Conservation (phyloP, 2,113 vertebrate genomes). For the Ctenodactylus gundi region DNA sequence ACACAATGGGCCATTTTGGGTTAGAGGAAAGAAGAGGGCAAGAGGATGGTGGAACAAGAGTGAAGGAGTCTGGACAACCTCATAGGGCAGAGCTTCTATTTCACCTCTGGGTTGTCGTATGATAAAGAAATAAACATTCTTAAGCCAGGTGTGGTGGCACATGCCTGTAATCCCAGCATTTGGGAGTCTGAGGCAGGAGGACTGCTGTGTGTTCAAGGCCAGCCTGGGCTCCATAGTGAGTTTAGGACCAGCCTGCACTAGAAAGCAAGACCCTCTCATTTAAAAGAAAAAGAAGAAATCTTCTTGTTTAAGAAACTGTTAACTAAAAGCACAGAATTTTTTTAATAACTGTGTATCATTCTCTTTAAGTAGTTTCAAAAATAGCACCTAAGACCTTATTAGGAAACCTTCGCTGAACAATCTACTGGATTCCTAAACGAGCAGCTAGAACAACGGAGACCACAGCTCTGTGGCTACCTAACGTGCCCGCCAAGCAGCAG, state of each 20-base stretch:
- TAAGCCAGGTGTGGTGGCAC: no score
- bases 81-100: not conserved
- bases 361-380: not conserved
- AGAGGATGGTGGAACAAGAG: not conserved
- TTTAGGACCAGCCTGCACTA: no score
- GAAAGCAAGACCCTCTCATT: no score
- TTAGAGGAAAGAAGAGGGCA: not conserved
- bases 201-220: no score
- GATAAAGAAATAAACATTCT: not conserved
- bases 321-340: not conserved
- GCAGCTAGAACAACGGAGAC: not conserved
- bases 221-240: no score
- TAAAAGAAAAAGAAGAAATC: no score
- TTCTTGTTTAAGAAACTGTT: not conserved
- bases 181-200: no score
- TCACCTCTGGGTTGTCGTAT: not conserved
- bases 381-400: not conserved
- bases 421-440: not conserved
- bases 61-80: not conserved
- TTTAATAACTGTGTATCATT: not conserved
- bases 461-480: not conserved
- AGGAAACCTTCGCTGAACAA: not conserved
- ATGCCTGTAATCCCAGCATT: no score
- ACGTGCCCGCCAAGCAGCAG: not conserved
- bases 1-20: not conserved